Conservation (phyloP, 1,140 invertebrate genomes). For the Brachionus sp. region DNA sequence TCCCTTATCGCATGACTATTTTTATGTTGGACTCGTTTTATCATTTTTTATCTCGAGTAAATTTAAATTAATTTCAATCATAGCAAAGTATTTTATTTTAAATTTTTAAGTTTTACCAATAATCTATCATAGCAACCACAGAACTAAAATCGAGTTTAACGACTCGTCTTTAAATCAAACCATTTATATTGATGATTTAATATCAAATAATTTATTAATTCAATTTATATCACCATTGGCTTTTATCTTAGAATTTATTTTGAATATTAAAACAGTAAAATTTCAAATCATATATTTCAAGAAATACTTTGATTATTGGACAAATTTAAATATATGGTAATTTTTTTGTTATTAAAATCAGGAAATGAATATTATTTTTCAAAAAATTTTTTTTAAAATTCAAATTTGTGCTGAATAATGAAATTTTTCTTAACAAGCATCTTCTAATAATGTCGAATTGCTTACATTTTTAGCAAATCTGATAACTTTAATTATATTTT, state of each 20-base stretch:
- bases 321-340: neutral
- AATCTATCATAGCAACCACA: neutral
- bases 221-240: neutral
- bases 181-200: neutral
- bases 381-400: no score
- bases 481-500: no score
- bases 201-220: neutral
- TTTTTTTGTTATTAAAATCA: neutral
- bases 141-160: neutral
- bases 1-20: slow-evolving; percentile 25
- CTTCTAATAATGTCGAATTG: no score
- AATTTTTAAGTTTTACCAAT: slow-evolving; percentile 17
- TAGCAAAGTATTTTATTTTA: neutral
- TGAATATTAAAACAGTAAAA: neutral
- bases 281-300: neutral
- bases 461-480: no score
- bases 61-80: neutral
- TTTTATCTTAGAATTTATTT: neutral
- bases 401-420: no score
- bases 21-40: slow-evolving; percentile 11
- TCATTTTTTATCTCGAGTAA: slow-evolving; percentile 5
- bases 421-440: no score
- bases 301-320: neutral
- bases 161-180: neutral
- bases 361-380: no score